Percentiles rank a stretch among this genome's conserved stretches.
These are phyloP conservation scores for Lochmaea capreae DNA, from an alignment of 2,888 invertebrate species.

Conservation along the genomic window DNA sequence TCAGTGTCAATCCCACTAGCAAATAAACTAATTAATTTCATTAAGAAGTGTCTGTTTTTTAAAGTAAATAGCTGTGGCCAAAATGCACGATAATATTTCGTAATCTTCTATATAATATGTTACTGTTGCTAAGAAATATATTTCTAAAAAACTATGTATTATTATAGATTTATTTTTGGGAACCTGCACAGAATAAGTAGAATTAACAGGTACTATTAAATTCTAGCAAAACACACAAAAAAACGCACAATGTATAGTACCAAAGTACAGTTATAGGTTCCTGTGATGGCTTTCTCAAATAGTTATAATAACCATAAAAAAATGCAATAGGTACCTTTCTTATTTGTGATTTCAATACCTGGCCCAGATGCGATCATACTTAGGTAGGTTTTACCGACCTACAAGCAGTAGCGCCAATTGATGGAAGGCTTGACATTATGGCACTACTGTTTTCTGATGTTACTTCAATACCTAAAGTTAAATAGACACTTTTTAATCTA, in stretches of 20 bases:
- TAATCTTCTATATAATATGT: too few relatives aligned
- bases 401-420: background rate
- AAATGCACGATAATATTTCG: too few relatives aligned
- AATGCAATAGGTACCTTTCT: slow-evolving; percentile 9
- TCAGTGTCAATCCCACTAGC: too few relatives aligned
- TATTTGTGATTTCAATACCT: slow-evolving; percentile 15
- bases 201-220: too few relatives aligned
- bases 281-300: background rate
- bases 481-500: too few relatives aligned
- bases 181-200: background rate
- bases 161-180: background rate
- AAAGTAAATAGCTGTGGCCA: too few relatives aligned
- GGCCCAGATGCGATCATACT: slow-evolving; percentile 14
- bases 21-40: too few relatives aligned
- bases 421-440: background rate
- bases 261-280: background rate
- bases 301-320: slow-evolving; percentile 1
- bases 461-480: too few relatives aligned
- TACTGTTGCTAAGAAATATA: too few relatives aligned
- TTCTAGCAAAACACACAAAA: background rate
- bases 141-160: too few relatives aligned
- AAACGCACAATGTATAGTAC: background rate
- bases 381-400: slow-evolving; percentile 7
- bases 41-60: too few relatives aligned
- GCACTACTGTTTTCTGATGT: too few relatives aligned